A percentile compares a stretch with the other conserved stretches of the same genome.
phyloP scores from a whole-genome alignment of 2,797 vertebrate genomes.

The Chiloscyllium punctatum region DNA sequence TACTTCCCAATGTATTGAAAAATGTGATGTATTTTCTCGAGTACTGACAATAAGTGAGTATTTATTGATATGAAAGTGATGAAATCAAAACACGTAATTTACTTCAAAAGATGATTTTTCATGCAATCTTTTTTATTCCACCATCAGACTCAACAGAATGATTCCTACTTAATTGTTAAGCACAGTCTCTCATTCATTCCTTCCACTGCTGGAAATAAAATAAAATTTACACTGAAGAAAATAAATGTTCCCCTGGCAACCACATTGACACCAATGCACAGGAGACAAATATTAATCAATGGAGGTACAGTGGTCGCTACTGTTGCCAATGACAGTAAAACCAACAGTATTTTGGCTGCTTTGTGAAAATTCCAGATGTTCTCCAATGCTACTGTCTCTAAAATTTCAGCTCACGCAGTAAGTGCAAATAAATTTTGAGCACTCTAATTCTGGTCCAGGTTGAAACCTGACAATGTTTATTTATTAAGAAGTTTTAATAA shows the following conservation, averaged over 20 bases:
- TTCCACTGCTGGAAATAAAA: not conserved
- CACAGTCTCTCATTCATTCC: not conserved
- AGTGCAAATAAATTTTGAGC: not conserved
- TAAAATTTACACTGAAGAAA: not conserved
- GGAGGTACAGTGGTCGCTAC: not conserved
- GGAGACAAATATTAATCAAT: not conserved
- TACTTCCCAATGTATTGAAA: not conserved
- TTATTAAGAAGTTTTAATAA: not conserved
- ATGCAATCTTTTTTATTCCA: not conserved
- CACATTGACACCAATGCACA: not conserved
- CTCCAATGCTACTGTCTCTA: not conserved
- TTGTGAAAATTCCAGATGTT: not conserved
- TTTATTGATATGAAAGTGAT: not conserved
- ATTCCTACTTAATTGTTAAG: not conserved
- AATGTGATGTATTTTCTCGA: not conserved
- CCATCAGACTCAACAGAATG: not conserved
- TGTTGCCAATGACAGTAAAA: not conserved
- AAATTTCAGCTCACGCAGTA: not conserved
- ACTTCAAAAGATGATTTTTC: not conserved
- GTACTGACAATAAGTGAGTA: not conserved
- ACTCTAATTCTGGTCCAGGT: not conserved
- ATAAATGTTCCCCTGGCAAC: not conserved
- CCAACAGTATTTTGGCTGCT: not conserved
- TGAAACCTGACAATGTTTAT: not conserved
- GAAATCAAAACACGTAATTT: not conserved